Conservation (phyloP, 2,113 vertebrate species). For the Oxyruncus cristatus region DNA sequence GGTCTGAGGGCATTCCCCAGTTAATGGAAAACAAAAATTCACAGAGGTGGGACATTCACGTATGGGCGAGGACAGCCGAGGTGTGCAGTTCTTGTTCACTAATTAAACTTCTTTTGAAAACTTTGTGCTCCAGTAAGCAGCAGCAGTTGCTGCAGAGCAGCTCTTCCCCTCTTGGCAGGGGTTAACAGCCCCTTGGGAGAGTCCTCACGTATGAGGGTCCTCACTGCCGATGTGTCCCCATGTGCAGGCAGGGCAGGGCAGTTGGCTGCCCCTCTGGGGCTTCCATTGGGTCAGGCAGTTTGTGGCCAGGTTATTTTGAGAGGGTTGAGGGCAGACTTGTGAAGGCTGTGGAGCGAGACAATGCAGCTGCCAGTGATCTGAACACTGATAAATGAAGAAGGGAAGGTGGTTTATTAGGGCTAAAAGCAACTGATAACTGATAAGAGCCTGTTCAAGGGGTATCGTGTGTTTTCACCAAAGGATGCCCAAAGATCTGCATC, state of each 20-base stretch:
- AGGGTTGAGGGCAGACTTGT: background rate
- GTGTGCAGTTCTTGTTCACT: background rate
- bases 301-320: background rate
- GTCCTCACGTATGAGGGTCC: rapidly evolving
- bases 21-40: background rate
- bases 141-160: background rate
- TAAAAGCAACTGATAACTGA: background rate
- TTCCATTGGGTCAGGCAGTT: background rate
- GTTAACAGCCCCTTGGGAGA: background rate
- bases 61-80: rapidly evolving
- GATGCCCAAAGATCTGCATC: background rate
- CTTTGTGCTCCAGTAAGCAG: rapidly evolving
- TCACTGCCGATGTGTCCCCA: rapidly evolving
- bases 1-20: background rate
- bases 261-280: no score
- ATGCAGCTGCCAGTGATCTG: background rate
- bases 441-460: background rate
- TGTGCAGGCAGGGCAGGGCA: background rate
- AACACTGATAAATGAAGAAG: background rate
- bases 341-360: background rate
- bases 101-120: background rate
- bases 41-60: rapidly evolving
- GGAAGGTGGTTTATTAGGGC: background rate
- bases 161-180: no score
- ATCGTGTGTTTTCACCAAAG: background rate